phyloP scores from a whole-genome alignment of 2,113 vertebrate species.

The Oryzias woworae region DNA sequence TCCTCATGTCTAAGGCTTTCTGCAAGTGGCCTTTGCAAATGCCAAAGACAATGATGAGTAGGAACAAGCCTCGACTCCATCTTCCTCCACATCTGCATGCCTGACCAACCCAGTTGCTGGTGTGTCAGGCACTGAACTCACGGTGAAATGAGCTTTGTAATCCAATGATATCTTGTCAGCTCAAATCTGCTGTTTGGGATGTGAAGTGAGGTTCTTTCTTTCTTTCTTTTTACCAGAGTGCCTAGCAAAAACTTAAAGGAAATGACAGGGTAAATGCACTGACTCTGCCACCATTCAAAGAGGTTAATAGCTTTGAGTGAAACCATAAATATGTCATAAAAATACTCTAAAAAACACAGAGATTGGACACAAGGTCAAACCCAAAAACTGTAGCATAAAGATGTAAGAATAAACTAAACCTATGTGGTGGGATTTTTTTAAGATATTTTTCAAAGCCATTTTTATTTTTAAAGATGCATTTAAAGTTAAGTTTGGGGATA shows the following conservation, averaged over 20 bases:
- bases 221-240: conserved; percentile 18
- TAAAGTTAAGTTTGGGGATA: no score
- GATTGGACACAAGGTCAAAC: neutral
- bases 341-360: neutral
- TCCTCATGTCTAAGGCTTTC: conserved; percentile 60
- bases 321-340: conserved; percentile 1
- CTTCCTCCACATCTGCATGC: conserved; percentile 64
- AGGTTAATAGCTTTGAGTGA: conserved; percentile 4
- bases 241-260: conserved; percentile 5
- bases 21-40: conserved; percentile 72
- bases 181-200: conserved; percentile 50
- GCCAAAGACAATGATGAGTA: conserved; percentile 61
- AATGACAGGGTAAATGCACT: conserved; percentile 1
- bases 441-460: no score
- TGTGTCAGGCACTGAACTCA: conserved; percentile 62
- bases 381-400: neutral
- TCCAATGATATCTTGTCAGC: conserved; percentile 70
- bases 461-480: no score
- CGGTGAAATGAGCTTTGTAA: conserved; percentile 70
- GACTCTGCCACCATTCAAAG: conserved; percentile 2
- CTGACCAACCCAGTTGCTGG: conserved; percentile 53
- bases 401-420: no score
- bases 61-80: conserved; percentile 36
- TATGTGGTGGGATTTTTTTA: no score
- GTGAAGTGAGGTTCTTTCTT: conserved; percentile 29